These are phyloP conservation scores for Drosophila infuscata DNA, from an alignment of 2,888 invertebrate species.

Conservation along the genomic window DNA sequence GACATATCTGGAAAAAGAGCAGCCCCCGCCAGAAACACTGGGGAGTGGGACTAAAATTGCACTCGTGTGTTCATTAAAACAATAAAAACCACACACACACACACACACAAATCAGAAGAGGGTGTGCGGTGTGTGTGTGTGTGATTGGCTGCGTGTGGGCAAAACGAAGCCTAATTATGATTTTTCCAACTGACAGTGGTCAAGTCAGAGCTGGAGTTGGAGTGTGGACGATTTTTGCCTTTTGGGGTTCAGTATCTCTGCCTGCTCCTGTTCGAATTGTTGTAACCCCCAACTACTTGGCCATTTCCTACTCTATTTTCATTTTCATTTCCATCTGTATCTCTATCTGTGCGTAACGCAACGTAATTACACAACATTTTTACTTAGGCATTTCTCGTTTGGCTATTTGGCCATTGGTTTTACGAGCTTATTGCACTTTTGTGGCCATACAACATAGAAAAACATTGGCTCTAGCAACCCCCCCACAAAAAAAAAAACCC, in stretches of 20 bases:
- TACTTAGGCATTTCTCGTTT: constrained; percentile 70
- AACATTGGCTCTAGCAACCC: constrained; percentile 45
- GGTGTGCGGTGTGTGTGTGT: background rate
- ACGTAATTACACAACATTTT: constrained; percentile 78
- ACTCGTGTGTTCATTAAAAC: constrained; percentile 77
- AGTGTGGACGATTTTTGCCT: constrained; percentile 27
- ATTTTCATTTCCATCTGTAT: constrained; percentile 52
- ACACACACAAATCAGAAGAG: constrained; percentile 22
- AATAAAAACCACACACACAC: constrained; percentile 69
- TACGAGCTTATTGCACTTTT: constrained; percentile 80
- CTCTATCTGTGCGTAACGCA: constrained; percentile 77
- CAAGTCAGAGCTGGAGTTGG: constrained; percentile 37
- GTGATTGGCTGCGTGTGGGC: constrained; percentile 12
- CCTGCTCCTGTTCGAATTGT: constrained; percentile 2
- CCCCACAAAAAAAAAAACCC: constrained; percentile 20
- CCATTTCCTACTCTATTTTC: constrained; percentile 32
- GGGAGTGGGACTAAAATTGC: constrained; percentile 46
- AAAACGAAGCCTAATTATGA: constrained; percentile 73
- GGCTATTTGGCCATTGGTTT: constrained; percentile 78
- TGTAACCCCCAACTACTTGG: constrained; percentile 10
- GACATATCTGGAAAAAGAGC: background rate
- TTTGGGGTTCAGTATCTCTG: constrained; percentile 21
- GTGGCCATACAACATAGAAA: constrained; percentile 62
- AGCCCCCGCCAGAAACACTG: background rate
- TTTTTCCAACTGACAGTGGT: constrained; percentile 71